Conservation (phyloP, 2,888 invertebrate genomes). For the Pemphredon lugubris region DNA sequence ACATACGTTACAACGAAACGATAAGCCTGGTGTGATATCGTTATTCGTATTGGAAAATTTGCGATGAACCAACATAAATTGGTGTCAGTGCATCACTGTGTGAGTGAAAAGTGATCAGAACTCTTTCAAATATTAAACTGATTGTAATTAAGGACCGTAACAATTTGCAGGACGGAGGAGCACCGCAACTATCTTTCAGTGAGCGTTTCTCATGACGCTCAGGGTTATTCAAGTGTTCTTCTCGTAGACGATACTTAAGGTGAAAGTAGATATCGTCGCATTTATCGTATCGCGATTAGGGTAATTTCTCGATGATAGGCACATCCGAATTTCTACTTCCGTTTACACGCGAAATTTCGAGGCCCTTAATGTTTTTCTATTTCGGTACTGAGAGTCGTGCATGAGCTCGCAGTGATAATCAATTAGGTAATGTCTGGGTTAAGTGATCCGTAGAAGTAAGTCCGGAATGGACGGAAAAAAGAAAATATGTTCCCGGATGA, state of each 20-base stretch:
- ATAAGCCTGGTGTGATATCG: no score
- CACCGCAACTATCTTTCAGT: conserved; percentile 8
- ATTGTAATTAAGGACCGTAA: not conserved
- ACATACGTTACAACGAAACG: no score
- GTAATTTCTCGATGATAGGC: conserved; percentile 10
- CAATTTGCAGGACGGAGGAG: not conserved
- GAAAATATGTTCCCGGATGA: not conserved
- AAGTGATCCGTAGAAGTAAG: not conserved
- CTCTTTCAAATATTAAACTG: no score
- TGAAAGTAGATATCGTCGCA: conserved; percentile 5
- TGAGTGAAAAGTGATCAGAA: no score
- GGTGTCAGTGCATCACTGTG: no score
- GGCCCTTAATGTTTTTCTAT: conserved; percentile 22
- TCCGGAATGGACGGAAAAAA: not conserved
- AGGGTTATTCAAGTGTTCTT: conserved; percentile 50
- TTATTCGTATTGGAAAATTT: no score
- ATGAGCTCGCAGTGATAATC: conserved; percentile 43
- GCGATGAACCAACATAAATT: no score
- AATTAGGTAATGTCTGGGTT: conserved; percentile 22
- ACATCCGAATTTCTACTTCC: conserved; percentile 21
- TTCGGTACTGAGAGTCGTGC: conserved; percentile 35
- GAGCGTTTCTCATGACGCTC: conserved; percentile 18
- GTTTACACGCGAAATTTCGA: conserved; percentile 14
- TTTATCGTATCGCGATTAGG: conserved; percentile 18
- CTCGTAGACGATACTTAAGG: conserved; percentile 33